Conservation (phyloP, 2,888 invertebrate genomes). For the Tetanocera ferruginea region DNA sequence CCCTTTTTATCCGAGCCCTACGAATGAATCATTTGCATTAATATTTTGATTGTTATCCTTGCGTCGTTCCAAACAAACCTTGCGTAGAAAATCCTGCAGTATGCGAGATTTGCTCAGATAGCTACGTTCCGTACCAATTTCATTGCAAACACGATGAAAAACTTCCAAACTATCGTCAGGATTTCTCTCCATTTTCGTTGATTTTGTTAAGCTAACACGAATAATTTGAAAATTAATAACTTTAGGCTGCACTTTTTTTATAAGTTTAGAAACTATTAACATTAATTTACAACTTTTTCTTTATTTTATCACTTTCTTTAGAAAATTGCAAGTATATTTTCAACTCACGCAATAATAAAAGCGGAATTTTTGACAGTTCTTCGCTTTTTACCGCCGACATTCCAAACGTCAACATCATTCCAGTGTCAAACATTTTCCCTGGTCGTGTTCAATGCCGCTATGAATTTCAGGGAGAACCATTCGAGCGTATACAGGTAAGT, state of each 20-base stretch:
- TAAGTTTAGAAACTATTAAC: background rate
- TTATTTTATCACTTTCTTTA: conserved; percentile 36
- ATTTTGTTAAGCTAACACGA: conserved; percentile 28
- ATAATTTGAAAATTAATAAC: conserved; percentile 7
- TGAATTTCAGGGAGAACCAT: conserved; percentile 88
- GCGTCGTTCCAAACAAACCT: conserved; percentile 60
- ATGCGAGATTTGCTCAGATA: conserved; percentile 75
- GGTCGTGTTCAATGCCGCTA: conserved; percentile 83
- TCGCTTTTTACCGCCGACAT: conserved; percentile 78
- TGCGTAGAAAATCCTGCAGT: conserved; percentile 76
- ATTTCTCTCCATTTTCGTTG: conserved; percentile 49
- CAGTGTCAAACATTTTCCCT: conserved; percentile 54
- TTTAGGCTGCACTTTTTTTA: background rate
- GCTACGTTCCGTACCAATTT: conserved; percentile 82
- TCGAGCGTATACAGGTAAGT: conserved; percentile 86
- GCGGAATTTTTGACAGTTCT: conserved; percentile 87
- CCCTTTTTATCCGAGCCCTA: conserved; percentile 73
- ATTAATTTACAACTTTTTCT: conserved; percentile 28
- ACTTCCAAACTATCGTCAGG: conserved; percentile 82
- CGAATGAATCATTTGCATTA: background rate
- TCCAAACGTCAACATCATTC: conserved; percentile 46
- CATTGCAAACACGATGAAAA: conserved; percentile 83
- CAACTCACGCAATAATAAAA: conserved; percentile 83
- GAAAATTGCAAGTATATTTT: conserved; percentile 84
- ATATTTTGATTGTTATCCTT: background rate